Conservation (phyloP, 2,113 vertebrate species). For the Hippocampus barbouri region DNA sequence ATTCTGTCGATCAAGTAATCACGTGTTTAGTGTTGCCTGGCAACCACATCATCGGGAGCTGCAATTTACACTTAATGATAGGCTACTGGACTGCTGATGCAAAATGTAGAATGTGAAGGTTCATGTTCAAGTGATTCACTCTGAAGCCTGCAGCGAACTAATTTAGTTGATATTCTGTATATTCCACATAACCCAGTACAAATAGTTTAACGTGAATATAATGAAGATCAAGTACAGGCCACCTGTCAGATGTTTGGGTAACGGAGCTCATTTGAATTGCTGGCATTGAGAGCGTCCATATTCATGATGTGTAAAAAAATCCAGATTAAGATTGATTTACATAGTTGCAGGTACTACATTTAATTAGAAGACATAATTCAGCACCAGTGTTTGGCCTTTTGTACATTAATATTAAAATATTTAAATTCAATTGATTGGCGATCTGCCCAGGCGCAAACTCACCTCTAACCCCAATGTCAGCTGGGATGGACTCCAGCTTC, state of each 20-base stretch:
- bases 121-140: conserved; percentile 39
- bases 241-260: not conserved
- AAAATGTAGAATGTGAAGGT: conserved; percentile 32
- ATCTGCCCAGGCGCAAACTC: conserved; percentile 2
- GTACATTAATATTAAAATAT: conserved; percentile 2
- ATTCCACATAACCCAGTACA: not conserved
- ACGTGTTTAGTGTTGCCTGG: conserved; percentile 70
- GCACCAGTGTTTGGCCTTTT: not conserved
- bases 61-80: conserved; percentile 52
- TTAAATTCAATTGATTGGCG: not conserved
- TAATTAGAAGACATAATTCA: conserved; percentile 17
- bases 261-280: not conserved
- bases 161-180: not conserved
- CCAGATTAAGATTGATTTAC: conserved; percentile 31
- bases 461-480: not conserved
- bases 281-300: conserved; percentile 3
- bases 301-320: conserved; percentile 31
- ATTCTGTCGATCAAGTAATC: conserved; percentile 64
- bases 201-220: not conserved
- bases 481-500: not conserved
- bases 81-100: conserved; percentile 41
- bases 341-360: conserved; percentile 30
- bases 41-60: conserved; percentile 62
- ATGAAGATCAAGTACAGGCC: not conserved
- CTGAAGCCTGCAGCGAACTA: conserved; percentile 6